Evolutionary conservation across 1,140 invertebrate species (phyloP), one percentile per base, ranked within the genome.

Genomic region (Atta colombica): DNA sequence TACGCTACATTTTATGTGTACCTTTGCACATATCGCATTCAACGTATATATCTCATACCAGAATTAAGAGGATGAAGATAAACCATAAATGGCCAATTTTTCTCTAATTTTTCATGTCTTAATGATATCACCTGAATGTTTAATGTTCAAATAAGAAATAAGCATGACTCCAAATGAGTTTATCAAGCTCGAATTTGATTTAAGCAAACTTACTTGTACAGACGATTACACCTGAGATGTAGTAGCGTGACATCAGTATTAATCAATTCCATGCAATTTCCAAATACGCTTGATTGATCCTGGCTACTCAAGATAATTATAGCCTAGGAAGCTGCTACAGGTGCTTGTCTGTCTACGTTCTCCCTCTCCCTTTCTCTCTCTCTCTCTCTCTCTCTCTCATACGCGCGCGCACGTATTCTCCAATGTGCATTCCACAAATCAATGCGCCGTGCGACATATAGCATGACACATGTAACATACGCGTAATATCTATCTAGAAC

Each of bases 211-310:
- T 28, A 18, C 78, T 60, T 74, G 55, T 82, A 82, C 80, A 74
- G 68, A 74, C 68, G 80, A 82, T 82, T 82, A 82, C 53, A 84
- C 39, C 5, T 28, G 69, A 74, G 69, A 84, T 84, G 63, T 55
- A 84, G 69, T 61, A 55, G 69, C 55, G 80, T 75, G 80, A 84
- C 80, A 84, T 84, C 39, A 51, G 80, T 75, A 84, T 84, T 84
- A 84, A 78, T 77, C 75, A 85, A 85, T 85, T 78, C 72, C 84
- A 68, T 85, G 84, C 84, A 85, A 85, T 85, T 85, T 85, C 84
- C 84, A 85, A 85, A 78, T 60, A 86, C 71, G 88, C 84, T 78
- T 86, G 87, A 89, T 89, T 88, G 88, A 89, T 89, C 88, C 88
- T 31, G 87, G 88, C 84, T 86, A 82, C 84, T 77, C 88, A 58